These are phyloP conservation scores for Epizoanthus stellaris DNA, from an alignment of 92 coral and sea anemone species.

Conservation along the genomic window DNA sequence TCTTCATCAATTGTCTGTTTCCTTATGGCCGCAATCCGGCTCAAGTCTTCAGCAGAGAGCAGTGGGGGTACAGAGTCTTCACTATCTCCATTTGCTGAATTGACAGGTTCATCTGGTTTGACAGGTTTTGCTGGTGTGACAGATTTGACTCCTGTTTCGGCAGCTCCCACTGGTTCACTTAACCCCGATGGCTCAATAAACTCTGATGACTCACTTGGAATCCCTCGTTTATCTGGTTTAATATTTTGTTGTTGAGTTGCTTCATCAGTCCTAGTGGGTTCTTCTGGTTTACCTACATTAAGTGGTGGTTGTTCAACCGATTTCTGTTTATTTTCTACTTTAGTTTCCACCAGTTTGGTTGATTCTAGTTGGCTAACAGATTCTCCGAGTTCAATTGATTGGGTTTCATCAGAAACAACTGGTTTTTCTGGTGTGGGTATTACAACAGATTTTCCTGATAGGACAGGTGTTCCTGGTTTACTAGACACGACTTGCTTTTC, in stretches of 20 bases:
- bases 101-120: background rate
- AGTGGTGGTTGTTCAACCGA: background rate
- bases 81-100: conserved; percentile 26
- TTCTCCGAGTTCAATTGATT: background rate
- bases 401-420: background rate
- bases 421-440: background rate
- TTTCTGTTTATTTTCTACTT: background rate
- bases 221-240: background rate
- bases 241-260: background rate
- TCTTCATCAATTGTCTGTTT: conserved; percentile 79
- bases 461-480: background rate
- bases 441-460: background rate
- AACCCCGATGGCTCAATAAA: background rate
- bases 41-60: conserved; percentile 89
- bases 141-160: background rate
- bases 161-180: background rate
- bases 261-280: background rate
- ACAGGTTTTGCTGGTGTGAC: background rate
- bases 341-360: background rate
- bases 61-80: conserved; percentile 82
- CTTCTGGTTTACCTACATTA: background rate
- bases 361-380: background rate
- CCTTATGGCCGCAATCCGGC: conserved; percentile 82
- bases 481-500: background rate
- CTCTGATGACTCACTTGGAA: background rate